phyloP scores from a whole-genome alignment of 2,797 vertebrate genomes.

The Acridotheres tristis region DNA sequence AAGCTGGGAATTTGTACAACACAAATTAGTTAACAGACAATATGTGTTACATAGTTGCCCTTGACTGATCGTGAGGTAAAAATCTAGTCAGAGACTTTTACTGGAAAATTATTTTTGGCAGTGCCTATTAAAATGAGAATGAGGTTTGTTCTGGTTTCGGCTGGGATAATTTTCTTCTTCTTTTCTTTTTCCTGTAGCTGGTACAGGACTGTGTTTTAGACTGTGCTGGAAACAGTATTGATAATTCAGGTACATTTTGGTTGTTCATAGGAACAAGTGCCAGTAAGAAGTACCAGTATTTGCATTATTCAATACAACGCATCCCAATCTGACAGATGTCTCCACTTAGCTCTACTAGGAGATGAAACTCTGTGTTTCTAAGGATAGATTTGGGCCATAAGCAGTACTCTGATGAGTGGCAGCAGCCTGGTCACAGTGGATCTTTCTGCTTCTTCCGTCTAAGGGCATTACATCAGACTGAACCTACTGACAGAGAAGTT shows the following conservation, averaged over 20 bases:
- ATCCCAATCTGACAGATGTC: neutral
- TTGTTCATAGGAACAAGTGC: neutral
- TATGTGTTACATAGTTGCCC: neutral
- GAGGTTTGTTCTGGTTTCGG: neutral
- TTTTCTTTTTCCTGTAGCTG: neutral
- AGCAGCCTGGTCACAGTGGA: neutral
- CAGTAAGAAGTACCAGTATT: neutral
- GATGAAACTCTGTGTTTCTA: neutral
- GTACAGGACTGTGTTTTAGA: neutral
- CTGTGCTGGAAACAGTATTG: neutral
- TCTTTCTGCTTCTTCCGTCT: neutral
- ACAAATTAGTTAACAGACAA: neutral
- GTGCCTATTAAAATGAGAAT: neutral
- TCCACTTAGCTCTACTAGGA: neutral
- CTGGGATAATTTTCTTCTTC: neutral
- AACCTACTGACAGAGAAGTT: neutral
- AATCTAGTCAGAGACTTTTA: neutral
- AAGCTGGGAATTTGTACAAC: neutral
- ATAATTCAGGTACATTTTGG: neutral
- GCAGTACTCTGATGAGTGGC: neutral
- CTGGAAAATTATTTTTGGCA: neutral
- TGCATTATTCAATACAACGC: neutral
- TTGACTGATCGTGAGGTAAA: neutral
- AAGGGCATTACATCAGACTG: too few species aligned
- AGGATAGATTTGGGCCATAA: neutral